Evolutionary conservation across 2,797 vertebrate genomes (phyloP), one percentile per base, ranked within the genome.

Genomic region (Sebastes trivittatus): DNA sequence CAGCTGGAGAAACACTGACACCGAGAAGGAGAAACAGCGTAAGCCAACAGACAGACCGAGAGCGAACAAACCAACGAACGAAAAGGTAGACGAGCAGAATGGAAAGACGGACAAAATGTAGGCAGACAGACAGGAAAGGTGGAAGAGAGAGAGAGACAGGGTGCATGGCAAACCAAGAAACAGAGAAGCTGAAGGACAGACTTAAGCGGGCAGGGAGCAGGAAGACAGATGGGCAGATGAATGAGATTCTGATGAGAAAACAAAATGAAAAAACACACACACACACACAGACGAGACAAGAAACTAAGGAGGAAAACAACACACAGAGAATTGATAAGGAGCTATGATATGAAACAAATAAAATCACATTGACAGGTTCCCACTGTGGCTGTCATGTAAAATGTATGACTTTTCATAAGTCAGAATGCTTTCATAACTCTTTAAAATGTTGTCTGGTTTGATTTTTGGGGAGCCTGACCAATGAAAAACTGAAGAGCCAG

Each of bases 1-100:
- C 94, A 94, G 93, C 94, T 91, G 79, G 94, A 93, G 88, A 94
- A 92, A 93, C 94, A 94, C 94, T 95, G 90, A 92, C 81, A 81
- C 73, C 78, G 81, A 94, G 88, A 92, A 93, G 87, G 83, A 91
- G 58, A 86, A 92, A 88, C 78, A 87, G 82, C 14, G 14, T 92
- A 81, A 91, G 86, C 85, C 9, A 59, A 88, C 84, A 64, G 81
- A 92, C 60, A 46, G 34, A 38, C 11, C 36, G 36, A 85, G 72
- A 89, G 81, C 71, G 80, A 84, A 87, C 52, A 56, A 83, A 87
- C 16, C 65, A 30, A 69, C 11, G 52, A 7, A 46, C 30, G 69
- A 60, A 74, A 68, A 79, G 75, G 59, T 49, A 78, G 62, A 75
- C 38, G 3, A 34, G 59, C 38, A 70, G 56, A 70, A 68, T 30